Evolutionary conservation across 2,888 invertebrate genomes (phyloP).

Genomic region (Ormyrus thymus): DNA sequence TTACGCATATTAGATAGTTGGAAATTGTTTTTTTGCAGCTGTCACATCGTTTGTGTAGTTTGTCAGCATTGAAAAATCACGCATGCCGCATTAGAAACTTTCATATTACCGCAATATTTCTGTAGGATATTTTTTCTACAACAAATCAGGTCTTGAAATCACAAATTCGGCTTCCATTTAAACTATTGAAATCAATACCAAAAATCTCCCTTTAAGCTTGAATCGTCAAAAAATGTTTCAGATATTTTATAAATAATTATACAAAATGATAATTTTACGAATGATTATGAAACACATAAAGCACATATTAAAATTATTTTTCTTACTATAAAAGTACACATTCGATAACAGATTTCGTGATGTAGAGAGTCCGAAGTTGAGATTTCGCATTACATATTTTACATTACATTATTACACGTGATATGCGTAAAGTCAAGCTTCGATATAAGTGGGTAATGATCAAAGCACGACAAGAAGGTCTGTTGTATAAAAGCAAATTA

Average conservation of each 20-base stretch:
- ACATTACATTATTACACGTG: slow-evolving; percentile 17
- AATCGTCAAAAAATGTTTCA: too few relatives aligned
- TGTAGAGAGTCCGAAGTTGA: not conserved
- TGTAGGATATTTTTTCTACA: slow-evolving; percentile 19
- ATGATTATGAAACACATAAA: too few relatives aligned
- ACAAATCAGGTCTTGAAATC: slow-evolving; percentile 6
- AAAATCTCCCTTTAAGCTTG: too few relatives aligned
- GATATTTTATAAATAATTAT: too few relatives aligned
- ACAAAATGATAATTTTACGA: too few relatives aligned
- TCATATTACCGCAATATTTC: slow-evolving; percentile 3
- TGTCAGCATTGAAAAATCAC: slow-evolving; percentile 41
- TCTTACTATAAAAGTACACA: too few relatives aligned
- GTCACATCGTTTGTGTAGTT: slow-evolving; percentile 14
- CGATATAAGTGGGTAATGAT: slow-evolving; percentile 15
- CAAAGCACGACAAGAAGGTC: slow-evolving; percentile 28
- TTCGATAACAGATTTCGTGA: too few relatives aligned
- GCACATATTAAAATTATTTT: too few relatives aligned
- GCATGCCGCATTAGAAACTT: slow-evolving; percentile 27
- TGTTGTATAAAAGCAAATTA: not conserved
- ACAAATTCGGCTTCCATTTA: slow-evolving; percentile 9
- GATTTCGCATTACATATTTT: slow-evolving; percentile 11
- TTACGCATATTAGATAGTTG: slow-evolving; percentile 67
- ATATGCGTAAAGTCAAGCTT: slow-evolving; percentile 36
- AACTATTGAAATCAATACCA: slow-evolving; percentile 10
- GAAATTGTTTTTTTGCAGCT: slow-evolving; percentile 50